Evolutionary conservation across 2,888 invertebrate genomes (phyloP).

Genomic region (Leucozona laternaria): DNA sequence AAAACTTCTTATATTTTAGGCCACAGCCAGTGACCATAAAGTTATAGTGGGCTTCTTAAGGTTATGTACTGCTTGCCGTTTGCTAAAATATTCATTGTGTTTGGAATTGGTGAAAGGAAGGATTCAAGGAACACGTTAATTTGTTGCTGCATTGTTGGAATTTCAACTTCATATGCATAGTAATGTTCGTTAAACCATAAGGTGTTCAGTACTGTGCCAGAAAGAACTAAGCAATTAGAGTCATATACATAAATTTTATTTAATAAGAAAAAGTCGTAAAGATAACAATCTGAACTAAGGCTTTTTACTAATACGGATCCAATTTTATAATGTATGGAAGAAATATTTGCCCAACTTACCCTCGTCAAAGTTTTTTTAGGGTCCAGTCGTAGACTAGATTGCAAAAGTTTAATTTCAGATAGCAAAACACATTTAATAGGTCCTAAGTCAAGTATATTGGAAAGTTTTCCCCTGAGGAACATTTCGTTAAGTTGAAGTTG

Average conservation of each 20-base stretch:
- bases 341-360: neutral
- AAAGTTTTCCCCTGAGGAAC: neutral
- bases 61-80: neutral
- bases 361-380: neutral
- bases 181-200: no score
- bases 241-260: neutral
- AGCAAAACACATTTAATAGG: neutral
- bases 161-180: neutral
- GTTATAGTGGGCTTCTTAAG: conserved; percentile 4
- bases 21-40: no score
- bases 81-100: neutral
- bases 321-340: neutral
- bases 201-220: neutral
- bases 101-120: no score
- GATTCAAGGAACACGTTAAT: neutral
- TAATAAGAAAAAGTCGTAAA: neutral
- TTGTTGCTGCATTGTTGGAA: neutral
- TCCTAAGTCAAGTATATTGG: neutral
- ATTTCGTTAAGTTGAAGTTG: neutral
- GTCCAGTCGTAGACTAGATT: neutral
- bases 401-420: neutral
- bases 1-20: no score
- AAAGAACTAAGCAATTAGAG: neutral
- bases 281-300: neutral
- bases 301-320: neutral